Base-by-base conservation (phyloP, 2,888 invertebrate species). In the Cactoblastis cactorum region DNA sequence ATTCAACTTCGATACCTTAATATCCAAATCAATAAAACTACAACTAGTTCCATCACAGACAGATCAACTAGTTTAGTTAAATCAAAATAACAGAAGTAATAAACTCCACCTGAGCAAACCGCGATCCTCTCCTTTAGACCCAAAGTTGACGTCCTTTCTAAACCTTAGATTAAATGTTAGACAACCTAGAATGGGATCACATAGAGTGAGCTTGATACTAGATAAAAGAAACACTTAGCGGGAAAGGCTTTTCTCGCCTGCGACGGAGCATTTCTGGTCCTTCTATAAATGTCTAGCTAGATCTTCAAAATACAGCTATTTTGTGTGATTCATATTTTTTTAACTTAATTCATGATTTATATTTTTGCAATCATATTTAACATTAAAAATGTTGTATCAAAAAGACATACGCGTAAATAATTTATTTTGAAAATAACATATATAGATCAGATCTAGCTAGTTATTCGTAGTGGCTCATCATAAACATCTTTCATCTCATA, bases 401-500 rank as follows among this genome's bases (percentile, higher is more conserved):
- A n/a, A n/a, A n/a, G n/a, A n/a, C n/a, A n/a, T n/a, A n/a, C n/a
- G n/a, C n/a, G n/a, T n/a, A n/a, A n/a, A n/a, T n/a, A n/a, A n/a
- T 24, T 24, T 24, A 6, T 24, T 24, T 24, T 24, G 24, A 24
- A 24, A 6, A 12, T 12, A 5, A 3, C 12, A 12, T 12, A 33
- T 6, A 12, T 3, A 33, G 5, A n/a, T 12, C 1, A 2, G 33
- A 12, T 12, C 34, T 35, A 37, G 37, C 37, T 37, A 37, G 37
- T 5, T 37, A 17, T 15, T 11, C 1, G 6, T 37, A 11, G 17
- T 6, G 37, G 14, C 3, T 37, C 37, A 37, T 37, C 1, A 60
- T 60, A 65, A 48, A 54, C 71, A 70, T 71, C 57, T 37, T 37
- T 56, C 73, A 74, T 70, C 45, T 52, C 67, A 69, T 70, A 52